Evolutionary conservation across 2,888 invertebrate species (phyloP).

Genomic region (Steinernema scapterisci): DNA sequence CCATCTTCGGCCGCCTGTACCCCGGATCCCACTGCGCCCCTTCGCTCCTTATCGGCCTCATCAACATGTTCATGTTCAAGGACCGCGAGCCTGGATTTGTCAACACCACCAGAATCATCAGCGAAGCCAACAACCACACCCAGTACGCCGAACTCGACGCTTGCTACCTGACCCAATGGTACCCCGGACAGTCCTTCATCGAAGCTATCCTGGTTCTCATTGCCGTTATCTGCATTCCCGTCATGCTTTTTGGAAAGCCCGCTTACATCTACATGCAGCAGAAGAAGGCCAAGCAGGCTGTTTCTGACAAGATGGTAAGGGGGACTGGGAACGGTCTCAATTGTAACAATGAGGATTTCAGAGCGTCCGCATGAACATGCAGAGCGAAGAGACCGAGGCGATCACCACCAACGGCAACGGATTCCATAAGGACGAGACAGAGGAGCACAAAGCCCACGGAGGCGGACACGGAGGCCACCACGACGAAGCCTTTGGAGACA

Average conservation of each 20-base stretch:
- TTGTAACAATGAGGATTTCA: conserved; percentile 36
- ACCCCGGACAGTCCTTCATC: conserved; percentile 63
- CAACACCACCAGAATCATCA: conserved; percentile 24
- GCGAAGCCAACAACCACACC: conserved; percentile 15
- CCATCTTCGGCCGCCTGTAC: conserved; percentile 57
- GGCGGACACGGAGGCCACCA: conserved; percentile 40
- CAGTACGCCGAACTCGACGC: conserved; percentile 34
- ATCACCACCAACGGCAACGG: conserved; percentile 57
- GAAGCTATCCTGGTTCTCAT: conserved; percentile 69
- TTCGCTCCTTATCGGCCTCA: conserved; percentile 66
- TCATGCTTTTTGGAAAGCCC: conserved; percentile 68
- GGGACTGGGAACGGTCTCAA: neutral
- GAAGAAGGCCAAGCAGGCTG: conserved; percentile 59
- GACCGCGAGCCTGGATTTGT: conserved; percentile 55
- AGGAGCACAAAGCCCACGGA: conserved; percentile 34
- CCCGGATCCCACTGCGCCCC: conserved; percentile 68
- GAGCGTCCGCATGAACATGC: conserved; percentile 64
- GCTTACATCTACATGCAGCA: conserved; percentile 59
- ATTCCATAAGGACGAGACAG: conserved; percentile 39
- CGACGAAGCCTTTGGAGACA: conserved; percentile 73
- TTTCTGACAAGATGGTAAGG: conserved; percentile 55
- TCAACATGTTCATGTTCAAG: conserved; percentile 68
- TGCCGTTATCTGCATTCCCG: conserved; percentile 66
- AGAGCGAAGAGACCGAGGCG: conserved; percentile 64
- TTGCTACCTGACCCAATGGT: conserved; percentile 66